Evolutionary conservation across 2,888 invertebrate genomes (phyloP).

Genomic region (Dysmachus trigonus): DNA sequence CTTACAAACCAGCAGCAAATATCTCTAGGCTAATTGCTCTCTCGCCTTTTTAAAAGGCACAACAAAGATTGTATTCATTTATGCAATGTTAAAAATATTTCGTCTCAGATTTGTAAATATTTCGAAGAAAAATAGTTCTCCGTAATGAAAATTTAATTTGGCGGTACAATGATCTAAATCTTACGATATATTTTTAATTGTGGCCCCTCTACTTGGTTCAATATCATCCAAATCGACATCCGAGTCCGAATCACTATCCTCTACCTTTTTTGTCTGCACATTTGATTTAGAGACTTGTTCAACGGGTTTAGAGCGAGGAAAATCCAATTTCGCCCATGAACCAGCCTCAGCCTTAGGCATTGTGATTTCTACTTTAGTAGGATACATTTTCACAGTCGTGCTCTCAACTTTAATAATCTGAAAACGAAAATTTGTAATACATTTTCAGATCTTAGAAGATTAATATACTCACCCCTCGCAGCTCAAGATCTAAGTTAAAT

Average conservation of each 20-base stretch:
- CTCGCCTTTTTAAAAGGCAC: too few relatives aligned
- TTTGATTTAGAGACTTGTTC: constrained; percentile 37
- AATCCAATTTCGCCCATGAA: constrained; percentile 81
- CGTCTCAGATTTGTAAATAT: not conserved
- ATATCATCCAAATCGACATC: constrained; percentile 81
- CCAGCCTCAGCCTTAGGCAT: constrained; percentile 86
- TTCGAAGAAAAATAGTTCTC: not conserved
- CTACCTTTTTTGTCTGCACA: not conserved
- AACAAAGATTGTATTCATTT: too few relatives aligned
- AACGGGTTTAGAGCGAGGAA: constrained; percentile 64
- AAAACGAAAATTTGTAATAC: constrained; percentile 53
- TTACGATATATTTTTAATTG: not conserved
- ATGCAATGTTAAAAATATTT: too few relatives aligned
- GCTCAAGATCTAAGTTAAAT: constrained; percentile 80
- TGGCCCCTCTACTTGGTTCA: constrained; percentile 58
- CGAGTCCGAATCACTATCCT: constrained; percentile 66
- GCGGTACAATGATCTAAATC: not conserved
- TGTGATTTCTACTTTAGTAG: constrained; percentile 92
- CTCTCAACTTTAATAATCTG: constrained; percentile 80
- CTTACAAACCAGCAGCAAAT: too few relatives aligned
- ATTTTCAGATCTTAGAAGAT: constrained; percentile 5
- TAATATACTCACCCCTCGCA: constrained; percentile 78
- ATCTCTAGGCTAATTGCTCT: too few relatives aligned
- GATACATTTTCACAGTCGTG: constrained; percentile 80
- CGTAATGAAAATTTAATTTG: not conserved